Evolutionary conservation across 2,797 vertebrate species (phyloP), one percentile per base, ranked within the genome.

Genomic region (Hydrolagus colliei): DNA sequence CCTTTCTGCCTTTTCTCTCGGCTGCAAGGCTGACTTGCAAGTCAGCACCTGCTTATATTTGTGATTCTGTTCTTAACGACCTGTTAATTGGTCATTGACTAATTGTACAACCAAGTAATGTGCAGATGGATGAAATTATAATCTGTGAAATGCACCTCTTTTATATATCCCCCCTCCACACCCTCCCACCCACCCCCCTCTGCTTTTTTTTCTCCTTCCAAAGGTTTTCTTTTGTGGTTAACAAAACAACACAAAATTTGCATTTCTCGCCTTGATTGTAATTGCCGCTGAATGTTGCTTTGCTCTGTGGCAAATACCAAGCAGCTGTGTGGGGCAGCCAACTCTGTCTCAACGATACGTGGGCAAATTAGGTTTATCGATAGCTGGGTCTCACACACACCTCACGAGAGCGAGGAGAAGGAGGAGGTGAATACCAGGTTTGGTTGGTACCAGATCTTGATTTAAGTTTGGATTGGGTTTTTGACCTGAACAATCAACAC

Each of bases 101-200:
- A 73, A 87, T 89, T 88, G 86, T 87, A 87, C 73, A 63, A 85
- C n/a, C 80, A 88, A 86, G 20, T 88, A 87, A 87, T 73, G 78
- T 86, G 87, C 82, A 86, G 82, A 86, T 85, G 86, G 41, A 1
- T 0, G 27, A 86, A 61, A 0, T 87, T 86, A 77, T 6, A 72
- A 11, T 88, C 63, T 88, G 86, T 87, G 73, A 85, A 86, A 32
- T 61, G 1, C 2, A n/a, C 41, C 87, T 87, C 59, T 12, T 41
- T 87, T 88, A 74, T 87, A 72, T 85, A 63, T 71, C n/a, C 32
- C 67, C 73, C n/a, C 32, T 20, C 22, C 12, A 22, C 16, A 27
- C 27, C 27, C 27, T 27, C 27, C 27, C 27, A 27, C 27, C 27
- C 27, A 27, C 1, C 27, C 27, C 27, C 27, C 27, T 27, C 27